Evolutionary conservation across 2,888 invertebrate species (phyloP), one percentile per base, ranked within the genome.

Genomic region (Sepioteuthis lessoniana): DNA sequence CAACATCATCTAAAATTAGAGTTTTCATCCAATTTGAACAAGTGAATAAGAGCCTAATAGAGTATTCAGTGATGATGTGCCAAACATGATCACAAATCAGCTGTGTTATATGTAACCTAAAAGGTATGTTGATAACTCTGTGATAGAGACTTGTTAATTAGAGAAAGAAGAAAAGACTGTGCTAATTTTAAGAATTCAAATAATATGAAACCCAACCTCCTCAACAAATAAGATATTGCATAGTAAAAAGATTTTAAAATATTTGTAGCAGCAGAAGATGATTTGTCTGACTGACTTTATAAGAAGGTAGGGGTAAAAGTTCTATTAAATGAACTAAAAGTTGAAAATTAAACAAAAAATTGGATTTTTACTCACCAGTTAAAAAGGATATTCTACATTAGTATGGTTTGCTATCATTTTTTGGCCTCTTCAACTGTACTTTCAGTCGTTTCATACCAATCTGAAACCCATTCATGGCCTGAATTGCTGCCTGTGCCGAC

Each of bases 391-490:
- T 92, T 92, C 92, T 92, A 92, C 94, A 94, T 95, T 99, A 99
- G 98, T 99, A 99, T 97, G 99, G 99, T 98, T 99, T 98, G 98
- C 98, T 99, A 97, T 99, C 99, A 98, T 99, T 99, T 98, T 99
- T 99, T 97, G 99, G 99, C 98, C 99, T 98, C 98, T 99, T 99
- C 98, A 99, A 98, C 98, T 99, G 99, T 97, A 99, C 99, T 98
- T 99, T 99, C 97, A 99, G 98, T 97, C 99, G 98, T 98, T 99
- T 99, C 99, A 99, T 99, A 97, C 99, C 99, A 97, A 99, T 99
- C 98, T 99, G 99, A 98, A 99, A 99, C 97, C 99, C 99, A 98
- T 99, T 99, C 99, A 99, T 99, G 97, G 99, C 98, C 97, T 99
- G 99, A 97, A 99, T 99, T 96, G 99, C 99, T 96, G 99, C 98